Evolutionary conservation across 2,797 vertebrate genomes (phyloP).

Genomic region (Lutra lutra): DNA sequence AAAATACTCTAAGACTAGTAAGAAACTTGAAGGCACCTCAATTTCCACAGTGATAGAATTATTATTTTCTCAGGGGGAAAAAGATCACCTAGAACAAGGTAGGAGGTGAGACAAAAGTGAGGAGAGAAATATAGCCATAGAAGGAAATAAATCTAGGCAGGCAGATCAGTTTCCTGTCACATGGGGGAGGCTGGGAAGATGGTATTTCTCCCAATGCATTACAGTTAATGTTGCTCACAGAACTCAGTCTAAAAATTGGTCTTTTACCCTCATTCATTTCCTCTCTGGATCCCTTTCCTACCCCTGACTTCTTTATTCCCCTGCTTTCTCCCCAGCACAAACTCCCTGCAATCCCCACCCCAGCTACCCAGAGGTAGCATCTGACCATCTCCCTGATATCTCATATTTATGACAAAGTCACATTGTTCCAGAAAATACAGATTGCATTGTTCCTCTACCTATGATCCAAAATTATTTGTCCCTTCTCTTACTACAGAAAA

Average conservation of each 20-base stretch:
- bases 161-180: slow-evolving; percentile 21
- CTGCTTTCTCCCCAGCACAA: background rate
- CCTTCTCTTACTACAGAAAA: background rate
- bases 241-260: background rate
- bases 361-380: background rate
- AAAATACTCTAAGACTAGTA: slow-evolving; percentile 49
- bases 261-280: background rate
- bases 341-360: background rate
- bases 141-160: slow-evolving; percentile 46
- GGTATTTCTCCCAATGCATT: background rate
- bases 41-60: slow-evolving; percentile 65
- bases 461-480: background rate
- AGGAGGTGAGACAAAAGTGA: slow-evolving; percentile 13
- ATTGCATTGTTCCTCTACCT: background rate
- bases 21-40: slow-evolving; percentile 61
- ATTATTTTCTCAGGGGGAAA: slow-evolving; percentile 11
- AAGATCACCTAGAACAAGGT: slow-evolving; percentile 31
- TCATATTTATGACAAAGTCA: background rate
- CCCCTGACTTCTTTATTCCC: background rate
- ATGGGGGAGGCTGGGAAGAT: background rate
- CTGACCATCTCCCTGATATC: background rate
- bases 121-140: background rate
- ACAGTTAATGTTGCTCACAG: background rate
- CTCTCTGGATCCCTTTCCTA: background rate
- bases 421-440: background rate